phyloP scores from a whole-genome alignment of 1,140 invertebrate species.

The Globodera rostochiensis region DNA sequence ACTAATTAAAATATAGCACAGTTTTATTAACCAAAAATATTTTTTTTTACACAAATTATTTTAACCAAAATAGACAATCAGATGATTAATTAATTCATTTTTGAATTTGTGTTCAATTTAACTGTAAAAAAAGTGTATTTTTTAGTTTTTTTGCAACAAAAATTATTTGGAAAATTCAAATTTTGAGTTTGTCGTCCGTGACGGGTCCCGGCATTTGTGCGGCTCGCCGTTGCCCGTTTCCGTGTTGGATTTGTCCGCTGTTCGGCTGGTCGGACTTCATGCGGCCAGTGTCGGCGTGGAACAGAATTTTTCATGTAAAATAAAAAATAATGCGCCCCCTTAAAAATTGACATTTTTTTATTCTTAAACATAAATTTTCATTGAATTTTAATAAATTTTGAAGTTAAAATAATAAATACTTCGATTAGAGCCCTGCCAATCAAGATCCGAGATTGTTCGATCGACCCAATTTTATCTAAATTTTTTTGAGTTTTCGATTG shows the following conservation, averaged over 20 bases:
- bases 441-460: too few species aligned
- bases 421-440: too few species aligned
- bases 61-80: too few species aligned
- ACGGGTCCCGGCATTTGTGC: slow-evolving; percentile 59
- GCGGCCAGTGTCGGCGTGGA: slow-evolving; percentile 61
- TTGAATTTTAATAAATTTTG: slow-evolving; percentile 25
- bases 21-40: not conserved
- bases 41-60: not conserved
- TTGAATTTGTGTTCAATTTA: too few species aligned
- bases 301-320: slow-evolving; percentile 60
- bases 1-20: not conserved
- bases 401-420: not conserved
- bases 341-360: not conserved
- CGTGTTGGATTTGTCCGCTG: slow-evolving; percentile 76
- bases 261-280: slow-evolving; percentile 58
- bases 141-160: too few species aligned
- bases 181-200: not conserved
- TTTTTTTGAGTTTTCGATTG: too few species aligned
- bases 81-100: too few species aligned
- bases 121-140: too few species aligned
- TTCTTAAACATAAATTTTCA: not conserved
- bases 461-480: too few species aligned
- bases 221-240: slow-evolving; percentile 86
- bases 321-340: not conserved
- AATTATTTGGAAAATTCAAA: too few species aligned